A percentile compares a stretch with the other conserved stretches of the same genome.
Conservation (phyloP, 64 coral and sea anemone species). For the Actinia tenebrosa region DNA sequence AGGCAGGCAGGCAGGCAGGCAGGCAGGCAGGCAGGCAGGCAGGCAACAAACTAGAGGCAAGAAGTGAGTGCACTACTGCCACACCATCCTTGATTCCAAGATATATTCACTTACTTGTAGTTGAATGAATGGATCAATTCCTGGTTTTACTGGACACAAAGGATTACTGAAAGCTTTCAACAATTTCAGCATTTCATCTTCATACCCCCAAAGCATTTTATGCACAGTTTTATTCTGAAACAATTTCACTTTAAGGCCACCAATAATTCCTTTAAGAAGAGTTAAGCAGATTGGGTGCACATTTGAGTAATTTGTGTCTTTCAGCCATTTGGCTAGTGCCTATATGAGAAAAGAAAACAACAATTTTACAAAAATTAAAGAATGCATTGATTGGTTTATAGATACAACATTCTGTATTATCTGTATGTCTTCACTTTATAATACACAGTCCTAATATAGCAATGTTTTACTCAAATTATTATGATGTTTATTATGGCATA, state of each 20-base stretch:
- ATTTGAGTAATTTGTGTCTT: constrained; percentile 14
- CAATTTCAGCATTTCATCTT: constrained; percentile 31
- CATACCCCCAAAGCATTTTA: constrained; percentile 82
- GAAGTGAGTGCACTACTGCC: too few relatives aligned
- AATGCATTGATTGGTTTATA: too few relatives aligned
- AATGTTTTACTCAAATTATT: too few relatives aligned
- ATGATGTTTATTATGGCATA: too few relatives aligned
- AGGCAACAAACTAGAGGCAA: too few relatives aligned
- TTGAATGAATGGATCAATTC: constrained; percentile 53
- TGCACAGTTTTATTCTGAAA: constrained; percentile 63
- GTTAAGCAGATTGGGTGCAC: neutral
- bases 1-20: too few relatives aligned
- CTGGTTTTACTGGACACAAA: constrained; percentile 35
- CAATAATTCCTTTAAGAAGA: neutral
- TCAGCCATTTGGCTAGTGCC: constrained; percentile 31
- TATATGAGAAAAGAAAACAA: neutral
- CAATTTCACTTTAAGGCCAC: neutral
- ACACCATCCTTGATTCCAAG: too few relatives aligned
- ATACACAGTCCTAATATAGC: too few relatives aligned
- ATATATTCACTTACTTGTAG: constrained; percentile 52
- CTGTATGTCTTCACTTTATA: too few relatives aligned
- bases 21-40: too few relatives aligned
- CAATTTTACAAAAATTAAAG: too few relatives aligned
- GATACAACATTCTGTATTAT: too few relatives aligned
- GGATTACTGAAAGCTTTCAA: neutral